These are phyloP conservation scores for Drosophila takahashii DNA, from an alignment of 1,140 invertebrate genomes.

Conservation along the genomic window DNA sequence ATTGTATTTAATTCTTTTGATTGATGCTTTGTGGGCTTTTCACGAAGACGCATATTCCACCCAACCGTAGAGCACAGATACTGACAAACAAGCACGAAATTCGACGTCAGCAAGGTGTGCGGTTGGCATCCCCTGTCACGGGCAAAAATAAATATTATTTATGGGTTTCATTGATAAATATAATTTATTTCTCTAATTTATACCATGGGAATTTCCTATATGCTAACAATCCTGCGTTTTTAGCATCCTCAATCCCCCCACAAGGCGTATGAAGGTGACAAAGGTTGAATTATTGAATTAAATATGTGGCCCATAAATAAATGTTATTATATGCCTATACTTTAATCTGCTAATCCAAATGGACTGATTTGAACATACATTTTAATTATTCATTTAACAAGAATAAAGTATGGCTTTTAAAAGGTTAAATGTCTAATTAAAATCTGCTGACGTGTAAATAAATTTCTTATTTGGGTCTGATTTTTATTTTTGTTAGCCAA, in stretches of 20 bases:
- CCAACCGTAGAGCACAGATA: slow-evolving; percentile 1
- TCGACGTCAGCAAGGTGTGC: slow-evolving; percentile 42
- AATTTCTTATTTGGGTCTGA: background rate
- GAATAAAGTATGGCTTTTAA: no score
- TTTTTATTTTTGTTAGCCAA: background rate
- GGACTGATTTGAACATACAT: background rate
- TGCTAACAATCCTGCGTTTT: slow-evolving; percentile 10
- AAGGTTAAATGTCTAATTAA: no score
- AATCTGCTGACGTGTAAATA: no score
- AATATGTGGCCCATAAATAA: slow-evolving; percentile 1
- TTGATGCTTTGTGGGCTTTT: slow-evolving; percentile 55
- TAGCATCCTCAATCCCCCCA: background rate
- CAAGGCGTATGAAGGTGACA: background rate
- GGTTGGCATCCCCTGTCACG: slow-evolving; percentile 39
- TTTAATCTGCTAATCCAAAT: background rate
- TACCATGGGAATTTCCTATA: slow-evolving; percentile 18
- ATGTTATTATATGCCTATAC: background rate
- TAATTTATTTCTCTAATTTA: slow-evolving; percentile 61
- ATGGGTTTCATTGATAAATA: slow-evolving; percentile 59
- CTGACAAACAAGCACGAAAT: slow-evolving; percentile 1
- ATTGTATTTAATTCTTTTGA: slow-evolving; percentile 61
- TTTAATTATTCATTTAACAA: no score
- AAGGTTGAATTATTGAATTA: slow-evolving; percentile 22
- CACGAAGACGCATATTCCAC: background rate
- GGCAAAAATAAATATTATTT: slow-evolving; percentile 58